phyloP scores from a whole-genome alignment of 1,140 invertebrate genomes.

The Papilio glaucus region DNA sequence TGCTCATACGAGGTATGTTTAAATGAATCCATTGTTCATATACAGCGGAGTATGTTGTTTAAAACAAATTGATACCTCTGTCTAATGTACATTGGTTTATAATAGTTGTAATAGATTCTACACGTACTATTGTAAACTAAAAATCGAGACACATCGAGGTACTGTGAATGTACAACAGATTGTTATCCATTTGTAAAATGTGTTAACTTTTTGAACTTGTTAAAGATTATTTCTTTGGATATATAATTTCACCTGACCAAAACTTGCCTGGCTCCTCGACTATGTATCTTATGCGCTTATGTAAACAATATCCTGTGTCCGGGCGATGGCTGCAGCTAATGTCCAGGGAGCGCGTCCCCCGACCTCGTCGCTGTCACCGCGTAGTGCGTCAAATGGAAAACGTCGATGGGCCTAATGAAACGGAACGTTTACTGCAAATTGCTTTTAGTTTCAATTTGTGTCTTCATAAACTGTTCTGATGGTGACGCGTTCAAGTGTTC shows the following conservation, averaged over 20 bases:
- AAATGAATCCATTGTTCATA: background rate
- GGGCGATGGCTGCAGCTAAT: conserved; percentile 54
- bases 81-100: too few relatives aligned
- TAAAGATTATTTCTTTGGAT: too few relatives aligned
- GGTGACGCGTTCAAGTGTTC: background rate
- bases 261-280: conserved; percentile 36
- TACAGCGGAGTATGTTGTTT: background rate
- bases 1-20: background rate
- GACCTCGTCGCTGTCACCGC: too few relatives aligned
- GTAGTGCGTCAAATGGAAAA: conserved; percentile 13
- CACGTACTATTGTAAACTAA: too few relatives aligned
- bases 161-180: too few relatives aligned
- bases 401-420: conserved; percentile 30
- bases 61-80: background rate
- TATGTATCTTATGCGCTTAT: conserved; percentile 42
- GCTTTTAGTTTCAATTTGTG: conserved; percentile 36
- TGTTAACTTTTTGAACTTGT: background rate
- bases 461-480: conserved; percentile 17
- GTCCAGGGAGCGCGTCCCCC: conserved; percentile 35
- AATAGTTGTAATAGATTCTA: too few relatives aligned
- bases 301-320: conserved; percentile 45
- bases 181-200: too few relatives aligned
- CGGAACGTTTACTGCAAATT: conserved; percentile 35
- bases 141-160: too few relatives aligned
- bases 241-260: background rate